Percentiles rank a stretch among this genome's conserved stretches.
These are phyloP conservation scores for Shargacucullia verbasci DNA, from an alignment of 2,888 invertebrate genomes.

Conservation along the genomic window DNA sequence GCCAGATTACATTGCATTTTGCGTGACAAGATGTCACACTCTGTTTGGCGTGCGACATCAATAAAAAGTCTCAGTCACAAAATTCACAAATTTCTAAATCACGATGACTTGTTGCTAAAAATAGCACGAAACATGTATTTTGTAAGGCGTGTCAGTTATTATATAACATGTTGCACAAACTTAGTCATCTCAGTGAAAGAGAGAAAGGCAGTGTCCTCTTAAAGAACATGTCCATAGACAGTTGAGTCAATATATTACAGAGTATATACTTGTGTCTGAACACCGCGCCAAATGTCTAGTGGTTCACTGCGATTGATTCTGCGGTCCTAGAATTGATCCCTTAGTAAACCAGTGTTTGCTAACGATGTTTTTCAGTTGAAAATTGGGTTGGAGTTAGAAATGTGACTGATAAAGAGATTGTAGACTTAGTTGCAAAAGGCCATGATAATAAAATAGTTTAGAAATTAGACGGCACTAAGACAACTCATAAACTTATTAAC, in stretches of 20 bases:
- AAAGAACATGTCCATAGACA: conserved; percentile 19
- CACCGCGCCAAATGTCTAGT: neutral
- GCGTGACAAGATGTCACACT: conserved; percentile 9
- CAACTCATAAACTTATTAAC: too few species aligned
- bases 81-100: conserved; percentile 28
- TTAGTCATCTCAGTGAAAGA: conserved; percentile 19
- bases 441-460: too few species aligned
- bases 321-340: too few species aligned
- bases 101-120: conserved; percentile 29
- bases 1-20: conserved; percentile 2
- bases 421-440: too few species aligned
- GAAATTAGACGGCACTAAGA: too few species aligned
- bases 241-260: conserved; percentile 8
- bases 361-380: too few species aligned
- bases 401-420: too few species aligned
- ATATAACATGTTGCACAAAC: conserved; percentile 35
- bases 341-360: too few species aligned
- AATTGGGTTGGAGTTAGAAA: too few species aligned
- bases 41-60: neutral
- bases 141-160: conserved; percentile 37
- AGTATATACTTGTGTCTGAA: conserved; percentile 26
- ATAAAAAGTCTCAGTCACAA: conserved; percentile 10
- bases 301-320: too few species aligned
- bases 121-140: conserved; percentile 23
- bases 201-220: conserved; percentile 49